phyloP scores from a whole-genome alignment of 2,888 invertebrate species.

The Rhabditoides inermis region DNA sequence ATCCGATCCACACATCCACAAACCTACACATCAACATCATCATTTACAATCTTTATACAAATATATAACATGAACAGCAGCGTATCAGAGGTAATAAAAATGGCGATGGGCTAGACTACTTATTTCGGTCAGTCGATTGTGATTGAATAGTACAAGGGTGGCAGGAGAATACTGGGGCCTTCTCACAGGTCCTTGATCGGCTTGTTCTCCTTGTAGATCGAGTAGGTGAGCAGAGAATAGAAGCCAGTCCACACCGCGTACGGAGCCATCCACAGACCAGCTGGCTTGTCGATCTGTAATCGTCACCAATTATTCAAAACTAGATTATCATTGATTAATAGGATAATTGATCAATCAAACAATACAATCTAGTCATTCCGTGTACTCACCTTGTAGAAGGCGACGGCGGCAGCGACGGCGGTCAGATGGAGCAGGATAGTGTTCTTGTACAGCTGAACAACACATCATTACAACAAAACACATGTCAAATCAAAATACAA shows the following conservation, averaged over 20 bases:
- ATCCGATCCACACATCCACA: no score
- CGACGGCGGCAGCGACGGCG: constrained; percentile 31
- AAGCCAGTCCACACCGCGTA: constrained; percentile 41
- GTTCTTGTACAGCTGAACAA: constrained; percentile 33
- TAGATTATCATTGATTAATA: not conserved
- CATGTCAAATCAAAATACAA: constrained; percentile 1
- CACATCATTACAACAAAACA: not conserved
- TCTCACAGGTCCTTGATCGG: constrained; percentile 29
- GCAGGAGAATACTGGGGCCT: no score
- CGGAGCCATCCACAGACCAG: constrained; percentile 33
- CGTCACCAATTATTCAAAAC: not conserved
- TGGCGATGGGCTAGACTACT: not conserved
- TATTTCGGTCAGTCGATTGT: no score
- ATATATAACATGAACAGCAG: no score
- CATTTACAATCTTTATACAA: no score
- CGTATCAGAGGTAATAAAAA: not conserved
- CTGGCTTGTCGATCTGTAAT: constrained; percentile 38
- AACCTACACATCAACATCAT: no score
- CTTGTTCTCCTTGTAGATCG: constrained; percentile 35
- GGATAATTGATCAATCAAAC: not conserved
- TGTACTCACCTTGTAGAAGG: constrained; percentile 34
- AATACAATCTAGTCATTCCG: not conserved
- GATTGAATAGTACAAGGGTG: no score
- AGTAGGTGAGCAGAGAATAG: constrained; percentile 33
- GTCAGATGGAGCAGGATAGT: constrained; percentile 29